Evolutionary conservation across 2,797 vertebrate species (phyloP).

Genomic region (Cynopterus sphinx): DNA sequence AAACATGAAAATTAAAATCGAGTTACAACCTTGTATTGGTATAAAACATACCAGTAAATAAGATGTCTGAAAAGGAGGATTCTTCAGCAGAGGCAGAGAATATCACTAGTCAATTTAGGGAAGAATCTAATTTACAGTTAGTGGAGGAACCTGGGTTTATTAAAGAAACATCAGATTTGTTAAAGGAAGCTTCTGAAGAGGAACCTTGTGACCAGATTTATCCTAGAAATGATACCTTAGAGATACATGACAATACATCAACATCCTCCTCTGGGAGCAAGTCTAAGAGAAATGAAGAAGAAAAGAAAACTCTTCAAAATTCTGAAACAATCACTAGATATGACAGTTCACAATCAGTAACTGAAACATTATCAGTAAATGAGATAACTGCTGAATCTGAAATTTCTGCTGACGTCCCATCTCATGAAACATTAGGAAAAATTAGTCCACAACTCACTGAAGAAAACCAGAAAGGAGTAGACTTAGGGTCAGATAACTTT

Average conservation of each 20-base stretch:
- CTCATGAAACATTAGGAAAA: neutral
- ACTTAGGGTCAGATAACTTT: neutral
- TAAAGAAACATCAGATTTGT: neutral
- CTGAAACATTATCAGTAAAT: neutral
- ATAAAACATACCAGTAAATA: slow-evolving; percentile 27
- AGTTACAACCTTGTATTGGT: neutral
- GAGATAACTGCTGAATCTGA: neutral
- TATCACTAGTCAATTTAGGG: neutral
- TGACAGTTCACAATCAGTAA: neutral
- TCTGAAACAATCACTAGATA: neutral
- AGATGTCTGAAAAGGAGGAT: slow-evolving; percentile 32
- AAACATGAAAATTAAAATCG: slow-evolving; percentile 1
- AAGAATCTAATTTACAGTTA: neutral
- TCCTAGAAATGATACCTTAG: neutral
- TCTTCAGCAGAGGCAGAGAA: slow-evolving; percentile 25
- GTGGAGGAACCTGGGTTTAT: neutral
- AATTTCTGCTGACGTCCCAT: neutral
- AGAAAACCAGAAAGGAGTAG: neutral
- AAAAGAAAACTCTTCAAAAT: neutral
- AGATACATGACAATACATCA: neutral
- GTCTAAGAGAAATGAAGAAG: slow-evolving; percentile 38
- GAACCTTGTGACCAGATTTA: neutral
- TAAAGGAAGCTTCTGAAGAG: neutral
- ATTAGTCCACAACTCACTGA: neutral
- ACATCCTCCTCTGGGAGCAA: neutral